phyloP scores from a whole-genome alignment of 2,888 invertebrate species.

The Drosophila atroscutellata region DNA sequence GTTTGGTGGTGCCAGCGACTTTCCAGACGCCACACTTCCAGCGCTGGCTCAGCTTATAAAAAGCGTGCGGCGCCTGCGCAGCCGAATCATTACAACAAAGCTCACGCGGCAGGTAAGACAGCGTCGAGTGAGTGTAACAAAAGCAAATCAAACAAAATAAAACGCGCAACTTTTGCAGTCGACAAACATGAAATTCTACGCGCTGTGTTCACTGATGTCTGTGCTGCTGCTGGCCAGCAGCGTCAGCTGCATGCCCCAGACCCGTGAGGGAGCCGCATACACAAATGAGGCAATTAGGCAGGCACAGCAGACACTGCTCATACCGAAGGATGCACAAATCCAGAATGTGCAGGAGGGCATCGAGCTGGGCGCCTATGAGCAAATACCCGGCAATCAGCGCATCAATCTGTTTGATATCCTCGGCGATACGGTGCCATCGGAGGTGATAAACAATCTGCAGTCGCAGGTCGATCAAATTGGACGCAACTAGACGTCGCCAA shows the following conservation, averaged over 20 bases:
- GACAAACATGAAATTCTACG: slow-evolving; percentile 66
- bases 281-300: slow-evolving; percentile 94
- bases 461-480: slow-evolving; percentile 94
- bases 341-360: slow-evolving; percentile 95
- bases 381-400: slow-evolving; percentile 93
- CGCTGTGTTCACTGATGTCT: slow-evolving; percentile 70
- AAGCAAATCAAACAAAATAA: slow-evolving; percentile 12
- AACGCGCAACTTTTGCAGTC: slow-evolving; percentile 46
- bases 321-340: slow-evolving; percentile 94
- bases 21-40: slow-evolving; percentile 66
- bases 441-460: slow-evolving; percentile 95
- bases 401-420: slow-evolving; percentile 94
- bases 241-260: slow-evolving; percentile 86
- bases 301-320: slow-evolving; percentile 93
- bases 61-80: slow-evolving; percentile 65
- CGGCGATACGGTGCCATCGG: slow-evolving; percentile 93
- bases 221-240: slow-evolving; percentile 61
- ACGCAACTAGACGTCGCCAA: slow-evolving; percentile 85
- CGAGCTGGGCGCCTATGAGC: slow-evolving; percentile 93
- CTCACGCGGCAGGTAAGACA: slow-evolving; percentile 79
- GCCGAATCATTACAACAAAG: slow-evolving; percentile 78
- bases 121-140: slow-evolving; percentile 9
- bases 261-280: slow-evolving; percentile 93
- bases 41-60: slow-evolving; percentile 79
- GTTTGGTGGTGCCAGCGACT: slow-evolving; percentile 51